Evolutionary conservation across 1,140 invertebrate species (phyloP), one percentile per base, ranked within the genome.

Genomic region (Bombus consobrinus): DNA sequence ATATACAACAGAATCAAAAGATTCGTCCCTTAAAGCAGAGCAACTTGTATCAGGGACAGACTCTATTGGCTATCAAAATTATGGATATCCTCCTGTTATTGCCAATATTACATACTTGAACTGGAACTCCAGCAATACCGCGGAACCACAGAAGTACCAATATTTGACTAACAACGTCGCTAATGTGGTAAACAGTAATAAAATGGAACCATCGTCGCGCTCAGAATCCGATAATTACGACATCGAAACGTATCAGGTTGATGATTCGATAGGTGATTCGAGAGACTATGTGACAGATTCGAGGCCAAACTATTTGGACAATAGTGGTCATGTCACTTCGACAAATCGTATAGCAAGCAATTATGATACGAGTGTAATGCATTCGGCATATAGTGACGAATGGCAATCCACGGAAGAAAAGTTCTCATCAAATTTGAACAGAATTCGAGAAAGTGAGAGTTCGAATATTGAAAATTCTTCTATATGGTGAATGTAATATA

Each of bases 331-430:
- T 39, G 28, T 41, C 37, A 43, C 13, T 28, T 76, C 39, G 6
- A 34, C 64, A 15, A 81, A 76, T 25, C 39, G 85, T 6, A 32
- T 62, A 4, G 39, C 34, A 18, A 62, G 18, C 47, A 72, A 13
- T 66, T 41, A 71, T 1, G 47, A 80, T 1, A n/a, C 64, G n/a
- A 64, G 75, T 57, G 18, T 28, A 1, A 5, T 41, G 1, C 25
- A 28, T 28, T 9, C 64, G 0, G 18, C 59, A 1, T 83, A 90
- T 18, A 62, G 15, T 5, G 57, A 89, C 25, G 85, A 90, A 5
- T 90, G 88, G 88, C 85, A 87, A 3, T 39, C 87, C 15, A 78
- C 62, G 25, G 72, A 59, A 18, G 83, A 59, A n/a, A 82, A 83
- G 41, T 37, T 59, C 18, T 12, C 13, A 3, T 28, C 78, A 25